Evolutionary conservation across 2,888 invertebrate species (phyloP), one percentile per base, ranked within the genome.

Genomic region (Isotomurus palustris): DNA sequence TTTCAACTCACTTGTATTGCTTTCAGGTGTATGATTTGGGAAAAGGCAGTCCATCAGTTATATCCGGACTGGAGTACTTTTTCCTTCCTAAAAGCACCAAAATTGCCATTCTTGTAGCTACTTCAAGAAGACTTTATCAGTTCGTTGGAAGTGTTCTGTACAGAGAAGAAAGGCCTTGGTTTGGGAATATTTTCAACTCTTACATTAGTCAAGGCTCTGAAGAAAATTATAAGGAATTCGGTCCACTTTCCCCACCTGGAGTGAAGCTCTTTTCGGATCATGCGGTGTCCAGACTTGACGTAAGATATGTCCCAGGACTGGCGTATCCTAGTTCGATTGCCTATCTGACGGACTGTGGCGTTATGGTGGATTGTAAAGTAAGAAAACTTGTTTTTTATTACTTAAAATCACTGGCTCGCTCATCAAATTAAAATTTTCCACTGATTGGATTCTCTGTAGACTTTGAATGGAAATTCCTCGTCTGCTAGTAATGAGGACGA

Each of bases 61-160:
- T 95, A 61, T 92, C 89, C n/a, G 91, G 91, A 0, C 78, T 95
- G 53, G 87, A 91, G 73, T 88, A 89, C 75, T 86, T 88, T 73
- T 82, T 84, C 72, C 79, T 88, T 57, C 83, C 84, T 12, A 81
- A 81, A 49, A 81, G 84, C 0, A 85, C 84, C 62, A 85, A 84
- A 72, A 92, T 87, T 75, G 84, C 88, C 53, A 84, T 95, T 35
- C 83, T 94, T 65, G 88, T 87, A 2, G 87, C 91, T 1, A 91
- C 94, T 3, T 83, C 87, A 1, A 86, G 84, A 47, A 82, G 89
- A 54, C 77, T 96, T 44, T 94, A 93, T 76, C 90, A 91, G 75
- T 95, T 93, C 73, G 83, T 87, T 62, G 93, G 92, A 2, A 73
- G 74, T 41, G 81, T 84, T 51, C 81, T 85, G 0, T 83, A 83